A percentile compares a stretch with the other conserved stretches of the same genome.
Evolutionary conservation across 2,888 invertebrate genomes (phyloP).

Genomic region (Metacarcinus magister): DNA sequence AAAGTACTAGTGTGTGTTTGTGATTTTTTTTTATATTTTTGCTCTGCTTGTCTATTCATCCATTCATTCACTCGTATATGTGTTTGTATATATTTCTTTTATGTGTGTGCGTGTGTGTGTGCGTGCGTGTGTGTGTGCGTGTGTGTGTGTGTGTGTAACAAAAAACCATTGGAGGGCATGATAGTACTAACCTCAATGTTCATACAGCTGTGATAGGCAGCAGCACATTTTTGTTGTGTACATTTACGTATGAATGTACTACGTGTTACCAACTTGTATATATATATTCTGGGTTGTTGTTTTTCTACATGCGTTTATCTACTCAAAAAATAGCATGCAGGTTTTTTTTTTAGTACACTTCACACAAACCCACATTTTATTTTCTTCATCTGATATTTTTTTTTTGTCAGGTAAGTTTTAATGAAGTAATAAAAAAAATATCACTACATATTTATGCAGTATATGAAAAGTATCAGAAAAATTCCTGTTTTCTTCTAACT

Average conservation of each 20-base stretch:
- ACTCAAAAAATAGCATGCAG: no score
- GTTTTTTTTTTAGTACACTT: background rate
- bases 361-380: background rate
- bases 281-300: no score
- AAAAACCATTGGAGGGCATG: background rate
- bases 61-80: no score
- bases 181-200: background rate
- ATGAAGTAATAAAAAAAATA: no score
- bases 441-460: no score
- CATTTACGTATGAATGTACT: background rate
- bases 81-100: no score
- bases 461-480: no score
- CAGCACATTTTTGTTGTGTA: background rate
- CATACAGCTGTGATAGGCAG: background rate
- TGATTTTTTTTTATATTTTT: background rate
- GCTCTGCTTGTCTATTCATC: no score
- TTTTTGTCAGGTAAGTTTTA: background rate
- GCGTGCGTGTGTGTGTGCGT: conserved; percentile 49
- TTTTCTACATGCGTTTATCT: no score
- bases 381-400: background rate
- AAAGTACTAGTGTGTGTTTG: background rate
- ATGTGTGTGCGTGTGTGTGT: conserved; percentile 14
- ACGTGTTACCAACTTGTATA: background rate
- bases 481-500: no score
- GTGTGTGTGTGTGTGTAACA: conserved; percentile 3